Conservation (phyloP, 2,888 invertebrate species). For the Paralinhomoeus sp. region DNA sequence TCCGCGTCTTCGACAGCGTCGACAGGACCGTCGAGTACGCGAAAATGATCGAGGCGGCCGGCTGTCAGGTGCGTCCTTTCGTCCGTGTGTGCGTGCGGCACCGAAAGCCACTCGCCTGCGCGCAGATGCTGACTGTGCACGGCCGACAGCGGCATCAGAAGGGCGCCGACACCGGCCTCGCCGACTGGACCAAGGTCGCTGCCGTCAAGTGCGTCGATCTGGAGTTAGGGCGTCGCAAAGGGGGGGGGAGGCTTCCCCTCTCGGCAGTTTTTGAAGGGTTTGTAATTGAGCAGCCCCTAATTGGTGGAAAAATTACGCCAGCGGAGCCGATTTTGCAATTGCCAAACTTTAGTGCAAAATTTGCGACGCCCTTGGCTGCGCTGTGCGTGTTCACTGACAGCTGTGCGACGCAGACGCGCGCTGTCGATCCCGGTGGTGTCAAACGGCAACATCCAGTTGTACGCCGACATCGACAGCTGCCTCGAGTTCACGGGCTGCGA, state of each 20-base stretch:
- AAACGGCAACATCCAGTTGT: constrained; percentile 84
- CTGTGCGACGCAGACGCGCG: constrained; percentile 39
- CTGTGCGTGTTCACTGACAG: neutral
- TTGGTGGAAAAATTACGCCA: no score
- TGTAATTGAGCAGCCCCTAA: no score
- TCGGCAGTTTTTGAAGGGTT: no score
- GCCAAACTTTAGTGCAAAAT: no score
- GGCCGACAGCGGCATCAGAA: constrained; percentile 88
- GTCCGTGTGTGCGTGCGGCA: no score
- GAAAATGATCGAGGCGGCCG: constrained; percentile 72
- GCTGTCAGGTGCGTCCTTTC: constrained; percentile 45
- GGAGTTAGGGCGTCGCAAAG: no score
- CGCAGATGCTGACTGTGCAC: constrained; percentile 67
- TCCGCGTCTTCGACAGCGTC: constrained; percentile 63
- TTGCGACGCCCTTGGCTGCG: no score
- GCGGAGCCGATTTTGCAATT: no score
- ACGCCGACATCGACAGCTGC: constrained; percentile 63
- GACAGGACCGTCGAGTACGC: constrained; percentile 72
- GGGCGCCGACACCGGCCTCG: constrained; percentile 77
- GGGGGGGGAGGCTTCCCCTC: no score
- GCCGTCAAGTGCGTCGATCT: constrained; percentile 64
- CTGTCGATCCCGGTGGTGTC: constrained; percentile 80
- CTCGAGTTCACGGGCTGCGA: constrained; percentile 58
- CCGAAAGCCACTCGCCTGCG: neutral
- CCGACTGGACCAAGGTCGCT: constrained; percentile 75